Evolutionary conservation across 2,113 vertebrate species (phyloP).

Genomic region (Tricholaema leucomelas): DNA sequence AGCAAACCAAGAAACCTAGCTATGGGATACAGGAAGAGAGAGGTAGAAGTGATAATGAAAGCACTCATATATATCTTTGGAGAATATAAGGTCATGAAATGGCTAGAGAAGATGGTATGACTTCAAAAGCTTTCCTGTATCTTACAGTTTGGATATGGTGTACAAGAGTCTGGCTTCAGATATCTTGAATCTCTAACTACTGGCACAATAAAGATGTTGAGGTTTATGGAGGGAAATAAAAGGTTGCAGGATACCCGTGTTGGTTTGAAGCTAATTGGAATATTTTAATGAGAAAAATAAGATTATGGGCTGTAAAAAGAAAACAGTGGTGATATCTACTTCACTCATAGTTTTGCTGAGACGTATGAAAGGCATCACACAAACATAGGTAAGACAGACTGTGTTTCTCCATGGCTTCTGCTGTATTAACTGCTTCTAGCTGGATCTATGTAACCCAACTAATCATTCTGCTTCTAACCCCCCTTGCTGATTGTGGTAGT

Average conservation of each 20-base stretch:
- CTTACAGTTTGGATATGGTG: neutral
- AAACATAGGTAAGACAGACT: no score
- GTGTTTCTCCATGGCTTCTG: no score
- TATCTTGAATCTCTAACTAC: neutral
- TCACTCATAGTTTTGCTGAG: no score
- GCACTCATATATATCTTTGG: neutral
- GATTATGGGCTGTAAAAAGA: no score
- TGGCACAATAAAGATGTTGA: neutral
- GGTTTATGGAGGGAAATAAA: neutral
- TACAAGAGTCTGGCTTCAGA: neutral
- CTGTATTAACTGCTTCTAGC: no score
- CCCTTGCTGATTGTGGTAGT: no score
- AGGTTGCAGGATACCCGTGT: neutral
- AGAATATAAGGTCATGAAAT: neutral
- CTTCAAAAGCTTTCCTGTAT: neutral
- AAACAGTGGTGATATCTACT: no score
- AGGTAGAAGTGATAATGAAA: neutral
- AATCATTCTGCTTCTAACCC: no score
- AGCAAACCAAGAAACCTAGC: neutral
- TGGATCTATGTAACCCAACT: no score
- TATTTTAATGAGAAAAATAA: no score
- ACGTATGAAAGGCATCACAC: no score
- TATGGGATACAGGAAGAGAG: neutral
- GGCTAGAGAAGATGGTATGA: accelerated
- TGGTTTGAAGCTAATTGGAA: no score